These are phyloP conservation scores for Pyrocephalus nanus DNA, from an alignment of 2,797 vertebrate genomes.

Conservation along the genomic window DNA sequence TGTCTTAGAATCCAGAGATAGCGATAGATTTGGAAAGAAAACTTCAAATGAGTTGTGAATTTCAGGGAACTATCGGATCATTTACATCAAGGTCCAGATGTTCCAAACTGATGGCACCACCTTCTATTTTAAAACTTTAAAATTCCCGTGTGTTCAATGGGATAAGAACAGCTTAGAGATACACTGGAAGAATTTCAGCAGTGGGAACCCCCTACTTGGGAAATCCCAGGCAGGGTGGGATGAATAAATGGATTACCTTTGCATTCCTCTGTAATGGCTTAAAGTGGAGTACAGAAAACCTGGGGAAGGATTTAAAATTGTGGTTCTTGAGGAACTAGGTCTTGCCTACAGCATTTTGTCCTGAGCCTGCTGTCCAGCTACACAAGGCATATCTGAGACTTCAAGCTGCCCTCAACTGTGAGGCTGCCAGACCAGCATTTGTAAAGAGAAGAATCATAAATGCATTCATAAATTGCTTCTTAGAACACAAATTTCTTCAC, in stretches of 20 bases:
- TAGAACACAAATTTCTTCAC: background rate
- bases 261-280: background rate
- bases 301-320: background rate
- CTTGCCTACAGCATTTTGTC: background rate
- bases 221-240: background rate
- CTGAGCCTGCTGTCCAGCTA: background rate
- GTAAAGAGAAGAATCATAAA: background rate
- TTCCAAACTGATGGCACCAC: background rate
- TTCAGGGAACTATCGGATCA: background rate
- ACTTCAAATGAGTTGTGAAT: background rate
- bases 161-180: background rate
- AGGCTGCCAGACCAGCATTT: background rate
- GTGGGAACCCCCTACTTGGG: background rate
- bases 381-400: background rate
- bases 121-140: background rate
- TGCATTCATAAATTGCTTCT: background rate
- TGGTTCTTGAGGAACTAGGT: background rate
- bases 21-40: background rate
- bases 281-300: background rate
- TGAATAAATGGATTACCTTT: background rate
- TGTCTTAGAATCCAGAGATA: background rate
- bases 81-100: background rate
- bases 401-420: background rate
- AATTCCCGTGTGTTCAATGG: background rate
- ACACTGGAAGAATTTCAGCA: background rate